Percentiles rank a stretch among this genome's conserved stretches.
These are phyloP conservation scores for Rambutsinella grinnellia DNA, from an alignment of 2,888 invertebrate genomes.

Conservation along the genomic window DNA sequence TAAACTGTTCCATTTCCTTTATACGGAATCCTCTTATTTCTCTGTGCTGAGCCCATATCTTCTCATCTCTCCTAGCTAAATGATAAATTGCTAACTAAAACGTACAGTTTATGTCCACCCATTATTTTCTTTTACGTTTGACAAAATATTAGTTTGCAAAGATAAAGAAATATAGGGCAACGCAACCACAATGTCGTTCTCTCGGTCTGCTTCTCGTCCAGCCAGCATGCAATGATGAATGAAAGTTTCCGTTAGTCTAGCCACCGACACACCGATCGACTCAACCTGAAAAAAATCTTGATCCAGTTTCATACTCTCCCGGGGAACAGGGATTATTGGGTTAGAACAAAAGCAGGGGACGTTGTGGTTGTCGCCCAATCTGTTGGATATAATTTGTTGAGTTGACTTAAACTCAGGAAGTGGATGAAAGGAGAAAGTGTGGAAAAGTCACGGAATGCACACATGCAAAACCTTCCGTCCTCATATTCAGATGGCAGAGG, in stretches of 20 bases:
- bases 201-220: no score
- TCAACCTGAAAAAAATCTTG: background rate
- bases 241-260: background rate
- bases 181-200: no score
- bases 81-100: no score
- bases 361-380: slow-evolving; percentile 30
- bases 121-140: background rate
- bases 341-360: background rate
- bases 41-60: no score
- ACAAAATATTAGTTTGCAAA: background rate
- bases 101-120: no score
- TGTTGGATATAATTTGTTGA: slow-evolving; percentile 34
- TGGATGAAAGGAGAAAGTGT: slow-evolving; percentile 12
- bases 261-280: background rate
- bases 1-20: no score
- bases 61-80: no score
- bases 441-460: slow-evolving; percentile 11
- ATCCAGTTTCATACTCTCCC: background rate
- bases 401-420: slow-evolving; percentile 25
- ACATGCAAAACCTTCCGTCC: background rate
- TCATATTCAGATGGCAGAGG: background rate
- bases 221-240: background rate
- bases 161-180: no score
- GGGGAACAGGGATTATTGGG: slow-evolving; percentile 1
- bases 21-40: no score